Base-by-base conservation (phyloP, 2,888 invertebrate species). In the Cerceris ruficornis region DNA sequence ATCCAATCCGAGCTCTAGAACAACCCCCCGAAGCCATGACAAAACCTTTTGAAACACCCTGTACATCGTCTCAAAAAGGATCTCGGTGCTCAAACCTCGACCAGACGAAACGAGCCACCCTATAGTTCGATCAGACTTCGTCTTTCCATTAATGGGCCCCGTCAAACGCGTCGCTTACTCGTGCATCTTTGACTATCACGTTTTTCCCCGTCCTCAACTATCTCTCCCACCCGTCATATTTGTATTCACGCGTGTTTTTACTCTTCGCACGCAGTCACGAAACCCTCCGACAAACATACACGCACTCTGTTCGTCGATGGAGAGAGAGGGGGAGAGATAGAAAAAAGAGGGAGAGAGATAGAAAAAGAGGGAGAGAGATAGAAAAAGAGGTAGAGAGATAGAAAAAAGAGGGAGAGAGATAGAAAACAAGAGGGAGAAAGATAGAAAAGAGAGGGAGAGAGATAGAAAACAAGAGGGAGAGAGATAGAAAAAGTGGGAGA, bases 271-370 rank as follows among this genome's bases (percentile, higher is more conserved):
- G 58, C 55, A 54, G 54, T 41, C 62, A 9, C 66, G 52, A 14
- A 52, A 69, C 15, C 66, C 41, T 60, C 49, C 39, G 46, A 28
- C 69, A 64, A 46, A 58, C 46, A 59, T 14, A 61, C 49, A 28
- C 58, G 73, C 41, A 46, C 49, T 62, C 55, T 66, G 52, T 55
- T 71, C 57, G 84, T 82, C 80, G 80, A 83, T 75, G 75, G 70
- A 57, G 77, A 73, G 74, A 73, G 79, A 77, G 65, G 69, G 54
- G 62, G 59, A 60, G 42, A 66, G 42, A 39, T 39, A 41, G 50
- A 54, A 57, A 11, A 69, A 59, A 28, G 17, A n/a, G 69, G 59
- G 17, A 41, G 42, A 58, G 49, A 59, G 15, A 67, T n/a, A 57
- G 50, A 64, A 46, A 43, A 43, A 14, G 49, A 57, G 39, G 52